Conservation (phyloP, 2,797 vertebrate species). For the Cossypha niveicapilla region DNA sequence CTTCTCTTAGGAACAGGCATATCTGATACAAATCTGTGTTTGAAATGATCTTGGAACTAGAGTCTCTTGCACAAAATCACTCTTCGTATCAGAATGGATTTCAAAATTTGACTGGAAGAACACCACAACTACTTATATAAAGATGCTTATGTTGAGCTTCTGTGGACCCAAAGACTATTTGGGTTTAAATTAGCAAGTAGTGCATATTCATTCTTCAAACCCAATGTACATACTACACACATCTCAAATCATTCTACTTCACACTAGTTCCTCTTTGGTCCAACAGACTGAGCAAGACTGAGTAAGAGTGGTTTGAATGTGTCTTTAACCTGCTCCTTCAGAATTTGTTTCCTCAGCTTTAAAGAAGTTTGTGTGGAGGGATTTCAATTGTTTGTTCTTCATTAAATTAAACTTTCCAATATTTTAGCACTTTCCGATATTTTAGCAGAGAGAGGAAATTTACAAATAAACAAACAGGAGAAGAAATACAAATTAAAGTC, state of each 20-base stretch:
- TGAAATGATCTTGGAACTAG: not conserved
- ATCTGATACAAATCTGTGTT: not conserved
- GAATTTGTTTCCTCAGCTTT: not conserved
- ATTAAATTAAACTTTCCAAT: not conserved
- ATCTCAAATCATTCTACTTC: not conserved
- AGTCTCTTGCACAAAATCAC: not conserved
- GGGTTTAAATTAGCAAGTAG: not conserved
- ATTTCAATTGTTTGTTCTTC: not conserved
- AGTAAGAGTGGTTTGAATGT: not conserved
- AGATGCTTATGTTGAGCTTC: not conserved
- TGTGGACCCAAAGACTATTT: not conserved
- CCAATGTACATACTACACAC: not conserved
- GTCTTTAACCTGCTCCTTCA: not conserved
- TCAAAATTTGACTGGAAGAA: not conserved
- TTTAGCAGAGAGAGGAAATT: not conserved
- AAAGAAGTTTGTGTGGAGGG: not conserved
- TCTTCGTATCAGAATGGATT: rapidly evolving
- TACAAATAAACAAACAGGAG: not conserved
- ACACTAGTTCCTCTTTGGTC: not conserved
- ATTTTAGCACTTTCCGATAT: not conserved
- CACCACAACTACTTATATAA: not conserved
- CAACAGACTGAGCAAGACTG: not conserved
- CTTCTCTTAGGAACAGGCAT: not conserved
- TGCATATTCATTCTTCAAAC: not conserved
- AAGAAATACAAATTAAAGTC: not conserved